Conservation (phyloP, 2,113 vertebrate genomes). For the Dunckerocampus dactyliophorus region DNA sequence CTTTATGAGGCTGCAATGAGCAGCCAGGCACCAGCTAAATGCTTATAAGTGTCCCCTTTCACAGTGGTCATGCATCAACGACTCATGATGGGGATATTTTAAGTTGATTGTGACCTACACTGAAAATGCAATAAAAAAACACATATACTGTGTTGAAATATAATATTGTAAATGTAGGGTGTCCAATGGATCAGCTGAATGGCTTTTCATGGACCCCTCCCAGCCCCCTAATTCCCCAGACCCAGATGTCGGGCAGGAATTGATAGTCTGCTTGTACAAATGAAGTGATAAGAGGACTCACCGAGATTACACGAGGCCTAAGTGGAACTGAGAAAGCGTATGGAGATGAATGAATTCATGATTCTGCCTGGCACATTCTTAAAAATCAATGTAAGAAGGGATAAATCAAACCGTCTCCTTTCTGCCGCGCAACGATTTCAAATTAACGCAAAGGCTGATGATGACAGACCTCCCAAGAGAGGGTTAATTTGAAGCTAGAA, state of each 20-base stretch:
- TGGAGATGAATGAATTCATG: constrained; percentile 74
- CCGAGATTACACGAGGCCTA: constrained; percentile 70
- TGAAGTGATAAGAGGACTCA: constrained; percentile 69
- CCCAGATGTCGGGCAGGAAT: constrained; percentile 60
- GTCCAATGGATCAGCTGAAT: constrained; percentile 46
- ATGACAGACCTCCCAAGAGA: constrained; percentile 46
- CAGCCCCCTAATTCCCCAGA: constrained; percentile 52
- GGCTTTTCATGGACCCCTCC: constrained; percentile 45
- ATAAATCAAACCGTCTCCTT: constrained; percentile 65
- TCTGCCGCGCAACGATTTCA: constrained; percentile 62
- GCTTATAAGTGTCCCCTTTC: constrained; percentile 53
- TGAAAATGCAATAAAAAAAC: constrained; percentile 36
- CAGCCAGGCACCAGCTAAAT: constrained; percentile 57
- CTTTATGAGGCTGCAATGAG: constrained; percentile 88
- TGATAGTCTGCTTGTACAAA: constrained; percentile 68
- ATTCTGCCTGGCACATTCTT: constrained; percentile 64
- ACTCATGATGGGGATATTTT: constrained; percentile 37
- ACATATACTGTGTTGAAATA: constrained; percentile 39
- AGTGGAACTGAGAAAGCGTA: constrained; percentile 69
- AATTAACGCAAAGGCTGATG: constrained; percentile 53
- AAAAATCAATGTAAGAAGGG: constrained; percentile 68
- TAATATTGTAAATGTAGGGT: constrained; percentile 44
- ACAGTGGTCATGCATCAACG: constrained; percentile 48
- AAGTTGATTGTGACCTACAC: constrained; percentile 45
- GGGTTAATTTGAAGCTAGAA: constrained; percentile 26